These are phyloP conservation scores for Mus caroli DNA, from an alignment of 2,797 vertebrate genomes.

Conservation along the genomic window DNA sequence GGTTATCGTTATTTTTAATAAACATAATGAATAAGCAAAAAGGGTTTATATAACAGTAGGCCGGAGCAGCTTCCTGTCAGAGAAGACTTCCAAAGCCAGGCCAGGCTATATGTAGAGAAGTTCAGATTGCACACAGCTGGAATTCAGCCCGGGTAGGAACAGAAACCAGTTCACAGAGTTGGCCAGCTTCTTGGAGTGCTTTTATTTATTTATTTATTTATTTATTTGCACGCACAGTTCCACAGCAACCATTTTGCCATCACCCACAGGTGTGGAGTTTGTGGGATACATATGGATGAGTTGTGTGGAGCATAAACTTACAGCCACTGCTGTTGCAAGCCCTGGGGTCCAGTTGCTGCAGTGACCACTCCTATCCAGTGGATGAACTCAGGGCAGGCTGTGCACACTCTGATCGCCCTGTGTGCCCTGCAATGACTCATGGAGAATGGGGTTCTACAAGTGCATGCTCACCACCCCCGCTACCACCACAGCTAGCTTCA, in stretches of 20 bases:
- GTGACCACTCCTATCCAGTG: not conserved
- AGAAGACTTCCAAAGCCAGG: constrained; percentile 60
- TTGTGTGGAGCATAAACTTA: rapidly evolving
- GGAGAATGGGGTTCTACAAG: not conserved
- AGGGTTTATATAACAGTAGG: constrained; percentile 67
- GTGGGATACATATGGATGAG: not conserved
- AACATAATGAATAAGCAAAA: constrained; percentile 47
- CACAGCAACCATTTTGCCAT: not conserved
- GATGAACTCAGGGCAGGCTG: not conserved
- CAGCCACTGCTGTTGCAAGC: no score
- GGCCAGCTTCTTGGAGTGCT: not conserved
- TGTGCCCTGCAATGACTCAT: constrained; percentile 20
- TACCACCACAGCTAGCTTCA: constrained; percentile 19
- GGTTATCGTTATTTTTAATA: not conserved
- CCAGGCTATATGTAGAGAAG: not conserved
- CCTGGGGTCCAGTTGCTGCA: rapidly evolving
- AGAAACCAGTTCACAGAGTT: constrained; percentile 59
- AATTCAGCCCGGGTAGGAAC: constrained; percentile 67
- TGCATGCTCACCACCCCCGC: constrained; percentile 8
- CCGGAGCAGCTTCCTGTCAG: constrained; percentile 60
- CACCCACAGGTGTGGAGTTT: not conserved
- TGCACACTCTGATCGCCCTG: not conserved
- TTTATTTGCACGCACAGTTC: not conserved
- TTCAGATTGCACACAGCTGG: constrained; percentile 35
- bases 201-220: not conserved